Evolutionary conservation across 2,888 invertebrate species (phyloP), one percentile per base, ranked within the genome.

Genomic region (Hirtodrosophila duncani): DNA sequence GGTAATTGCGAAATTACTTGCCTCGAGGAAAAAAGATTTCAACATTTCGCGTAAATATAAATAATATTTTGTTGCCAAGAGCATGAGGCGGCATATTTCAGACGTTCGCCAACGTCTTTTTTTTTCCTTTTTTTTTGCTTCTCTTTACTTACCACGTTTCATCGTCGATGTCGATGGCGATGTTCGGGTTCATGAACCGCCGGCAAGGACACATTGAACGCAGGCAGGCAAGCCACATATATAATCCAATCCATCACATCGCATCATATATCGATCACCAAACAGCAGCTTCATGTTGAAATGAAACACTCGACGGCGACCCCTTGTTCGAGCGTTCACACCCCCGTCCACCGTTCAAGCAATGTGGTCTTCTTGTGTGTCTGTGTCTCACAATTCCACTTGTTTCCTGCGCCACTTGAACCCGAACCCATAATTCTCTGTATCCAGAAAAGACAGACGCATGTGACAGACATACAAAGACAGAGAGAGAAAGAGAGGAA

Each of bases 381-480:
- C 17, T 6, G 45, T 68, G 64, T 74, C 46, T 59, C 64, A 33
- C 52, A n/a, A 63, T 68, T 60, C 63, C 72, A 78, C 74, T 79
- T 65, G 75, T 65, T 70, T 63, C 60, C 68, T 46, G 43, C 33
- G 36, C 42, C 74, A 67, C 70, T 69, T 70, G 75, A 78, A 78
- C 65, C 63, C 79, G 75, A 78, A 78, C 65, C 63, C 79, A 65
- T 70, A 67, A 56, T 74, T 74, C 74, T 63, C 42, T 38, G 79
- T 78, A 74, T 59, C 37, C 37, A 50, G 34, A 31, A 39, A 18
- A 24, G 5, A 14, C n/a, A n/a, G n/a, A n/a, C n/a, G n/a, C n/a
- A n/a, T 7, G 21, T 24, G 20, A 29, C 23, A 20, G 17, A 21
- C 7, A n/a, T n/a, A n/a, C 10, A 7, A 13, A 18, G 21, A 21